phyloP scores from a whole-genome alignment of 2,113 vertebrate genomes.

The Helogale parvula region DNA sequence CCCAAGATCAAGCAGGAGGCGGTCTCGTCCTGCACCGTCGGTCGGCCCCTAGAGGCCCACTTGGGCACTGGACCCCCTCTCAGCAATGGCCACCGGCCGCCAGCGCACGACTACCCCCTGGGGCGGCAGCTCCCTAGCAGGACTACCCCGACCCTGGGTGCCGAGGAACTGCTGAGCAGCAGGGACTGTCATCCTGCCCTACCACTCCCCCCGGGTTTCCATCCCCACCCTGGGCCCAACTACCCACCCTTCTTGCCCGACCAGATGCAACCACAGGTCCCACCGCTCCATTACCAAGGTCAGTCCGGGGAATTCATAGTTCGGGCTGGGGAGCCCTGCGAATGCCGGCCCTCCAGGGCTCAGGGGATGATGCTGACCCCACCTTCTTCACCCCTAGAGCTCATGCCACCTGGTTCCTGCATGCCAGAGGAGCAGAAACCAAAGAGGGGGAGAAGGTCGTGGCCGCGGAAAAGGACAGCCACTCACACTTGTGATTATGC shows the following conservation, averaged over 20 bases:
- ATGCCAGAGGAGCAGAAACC: constrained; percentile 95
- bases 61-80: constrained; percentile 83
- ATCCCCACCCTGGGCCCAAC: constrained; percentile 87
- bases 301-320: constrained; percentile 82
- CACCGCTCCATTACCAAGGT: constrained; percentile 94
- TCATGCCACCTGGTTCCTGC: constrained; percentile 90
- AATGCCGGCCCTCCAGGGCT: not conserved
- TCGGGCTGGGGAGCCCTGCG: constrained; percentile 51
- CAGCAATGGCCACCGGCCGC: constrained; percentile 86
- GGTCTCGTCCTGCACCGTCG: constrained; percentile 88
- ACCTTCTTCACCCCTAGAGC: constrained; percentile 88
- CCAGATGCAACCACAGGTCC: constrained; percentile 86
- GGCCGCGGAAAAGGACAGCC: constrained; percentile 97
- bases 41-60: constrained; percentile 86
- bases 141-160: constrained; percentile 90
- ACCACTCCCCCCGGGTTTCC: constrained; percentile 90
- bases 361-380: constrained; percentile 73
- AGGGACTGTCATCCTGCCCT: constrained; percentile 91
- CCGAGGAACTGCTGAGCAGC: constrained; percentile 89
- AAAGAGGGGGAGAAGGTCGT: constrained; percentile 96
- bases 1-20: constrained; percentile 95
- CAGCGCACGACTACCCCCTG: constrained; percentile 88
- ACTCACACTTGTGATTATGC: constrained; percentile 97
- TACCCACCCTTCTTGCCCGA: constrained; percentile 91
- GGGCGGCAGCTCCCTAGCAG: constrained; percentile 86